Percentiles rank a stretch among this genome's conserved stretches.
phyloP scores from a whole-genome alignment of 2,113 vertebrate species.

The Pleuronectes platessa region DNA sequence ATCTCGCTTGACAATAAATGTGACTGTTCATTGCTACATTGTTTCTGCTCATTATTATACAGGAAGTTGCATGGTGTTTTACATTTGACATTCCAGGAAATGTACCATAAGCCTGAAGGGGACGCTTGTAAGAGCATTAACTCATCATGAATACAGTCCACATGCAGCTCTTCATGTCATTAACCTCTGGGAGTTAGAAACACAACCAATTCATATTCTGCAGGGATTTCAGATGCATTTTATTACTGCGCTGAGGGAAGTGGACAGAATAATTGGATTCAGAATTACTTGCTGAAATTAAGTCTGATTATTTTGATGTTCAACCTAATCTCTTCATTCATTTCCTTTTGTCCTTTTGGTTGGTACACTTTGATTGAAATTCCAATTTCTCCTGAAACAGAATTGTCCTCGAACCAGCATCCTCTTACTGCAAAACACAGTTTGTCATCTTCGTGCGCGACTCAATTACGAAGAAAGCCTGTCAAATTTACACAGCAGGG shows the following conservation, averaged over 20 bases:
- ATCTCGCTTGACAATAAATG: conserved; percentile 16
- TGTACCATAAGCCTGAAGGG: conserved; percentile 59
- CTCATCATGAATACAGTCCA: conserved; percentile 69
- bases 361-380: conserved; percentile 57
- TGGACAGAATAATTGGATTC: conserved; percentile 61
- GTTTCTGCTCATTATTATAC: conserved; percentile 29
- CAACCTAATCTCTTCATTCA: conserved; percentile 50
- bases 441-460: conserved; percentile 59
- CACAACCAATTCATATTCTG: conserved; percentile 70
- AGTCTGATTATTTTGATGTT: conserved; percentile 55
- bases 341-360: conserved; percentile 72
- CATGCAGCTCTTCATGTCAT: conserved; percentile 61
- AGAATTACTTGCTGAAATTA: conserved; percentile 49
- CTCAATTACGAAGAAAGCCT: conserved; percentile 74
- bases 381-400: conserved; percentile 59
- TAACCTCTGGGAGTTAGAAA: conserved; percentile 67
- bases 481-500: conserved; percentile 70
- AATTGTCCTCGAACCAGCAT: conserved; percentile 61
- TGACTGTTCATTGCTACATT: neutral
- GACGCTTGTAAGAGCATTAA: conserved; percentile 63
- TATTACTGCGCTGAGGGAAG: conserved; percentile 45
- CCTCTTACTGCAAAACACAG: conserved; percentile 69
- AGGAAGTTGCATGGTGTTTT: conserved; percentile 20
- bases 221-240: conserved; percentile 51
- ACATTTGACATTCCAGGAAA: conserved; percentile 36